Evolutionary conservation across 1,140 invertebrate genomes (phyloP).

Genomic region (Apis mellifera): DNA sequence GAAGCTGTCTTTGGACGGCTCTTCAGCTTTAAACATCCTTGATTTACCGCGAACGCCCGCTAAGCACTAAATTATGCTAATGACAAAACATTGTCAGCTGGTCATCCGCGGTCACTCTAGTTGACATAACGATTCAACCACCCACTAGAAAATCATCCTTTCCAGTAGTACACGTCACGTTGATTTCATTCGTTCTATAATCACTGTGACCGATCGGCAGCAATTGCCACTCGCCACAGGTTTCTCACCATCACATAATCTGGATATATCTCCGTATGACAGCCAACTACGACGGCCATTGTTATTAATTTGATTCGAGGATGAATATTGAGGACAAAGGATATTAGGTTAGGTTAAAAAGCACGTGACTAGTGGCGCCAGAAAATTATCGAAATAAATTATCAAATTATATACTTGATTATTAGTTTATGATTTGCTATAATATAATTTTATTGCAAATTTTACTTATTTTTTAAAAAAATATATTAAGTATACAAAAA

Average conservation of each 20-base stretch:
- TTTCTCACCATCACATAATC: conserved; percentile 59
- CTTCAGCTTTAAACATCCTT: conserved; percentile 84
- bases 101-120: conserved; percentile 38
- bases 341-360: conserved; percentile 56
- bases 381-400: conserved; percentile 26
- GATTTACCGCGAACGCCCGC: conserved; percentile 31
- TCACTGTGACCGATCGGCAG: conserved; percentile 25
- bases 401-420: neutral
- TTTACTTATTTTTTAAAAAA: neutral
- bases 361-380: conserved; percentile 51
- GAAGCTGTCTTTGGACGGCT: conserved; percentile 85
- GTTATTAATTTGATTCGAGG: conserved; percentile 63
- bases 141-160: conserved; percentile 47
- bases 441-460: neutral
- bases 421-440: too few species aligned
- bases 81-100: conserved; percentile 72
- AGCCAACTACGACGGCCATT: conserved; percentile 69
- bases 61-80: conserved; percentile 58
- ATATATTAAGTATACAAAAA: neutral
- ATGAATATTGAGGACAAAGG: conserved; percentile 54
- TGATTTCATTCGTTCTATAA: conserved; percentile 27
- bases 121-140: conserved; percentile 46
- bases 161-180: conserved; percentile 10
- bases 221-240: conserved; percentile 42
- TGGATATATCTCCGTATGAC: conserved; percentile 57